These are phyloP conservation scores for Psylliodes chrysocephalus DNA, from an alignment of 2,888 invertebrate species.

Conservation along the genomic window DNA sequence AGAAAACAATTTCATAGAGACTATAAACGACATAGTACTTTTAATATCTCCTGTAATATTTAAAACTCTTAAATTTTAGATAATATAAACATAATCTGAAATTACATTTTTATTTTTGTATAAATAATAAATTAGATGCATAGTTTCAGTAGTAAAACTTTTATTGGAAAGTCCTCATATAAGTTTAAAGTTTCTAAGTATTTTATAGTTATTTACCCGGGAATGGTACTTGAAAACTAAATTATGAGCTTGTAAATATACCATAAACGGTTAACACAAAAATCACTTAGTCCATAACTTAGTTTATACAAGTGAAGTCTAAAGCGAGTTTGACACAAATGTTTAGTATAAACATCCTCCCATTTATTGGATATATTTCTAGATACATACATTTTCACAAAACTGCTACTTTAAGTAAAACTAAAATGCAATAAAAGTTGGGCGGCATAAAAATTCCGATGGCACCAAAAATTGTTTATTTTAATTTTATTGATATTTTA, in stretches of 20 bases:
- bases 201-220: no score
- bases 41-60: no score
- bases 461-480: slow-evolving; percentile 9
- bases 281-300: slow-evolving; percentile 8
- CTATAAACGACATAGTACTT: no score
- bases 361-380: slow-evolving; percentile 25
- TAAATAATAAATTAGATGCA: no score
- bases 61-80: no score
- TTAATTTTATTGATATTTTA: slow-evolving; percentile 4
- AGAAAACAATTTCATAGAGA: no score
- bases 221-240: not conserved
- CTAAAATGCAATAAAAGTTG: not conserved
- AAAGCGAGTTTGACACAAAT: slow-evolving; percentile 20
- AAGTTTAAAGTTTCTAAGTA: no score
- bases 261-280: slow-evolving; percentile 14
- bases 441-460: slow-evolving; percentile 18
- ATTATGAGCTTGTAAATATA: slow-evolving; percentile 24
- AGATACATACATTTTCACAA: slow-evolving; percentile 30
- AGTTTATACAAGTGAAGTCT: slow-evolving; percentile 19
- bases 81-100: no score
- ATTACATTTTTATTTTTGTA: no score
- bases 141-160: no score
- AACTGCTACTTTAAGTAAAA: slow-evolving; percentile 11
- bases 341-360: slow-evolving; percentile 31
- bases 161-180: no score